Evolutionary conservation across 2,888 invertebrate genomes (phyloP).

Genomic region (Lamproptera curius): DNA sequence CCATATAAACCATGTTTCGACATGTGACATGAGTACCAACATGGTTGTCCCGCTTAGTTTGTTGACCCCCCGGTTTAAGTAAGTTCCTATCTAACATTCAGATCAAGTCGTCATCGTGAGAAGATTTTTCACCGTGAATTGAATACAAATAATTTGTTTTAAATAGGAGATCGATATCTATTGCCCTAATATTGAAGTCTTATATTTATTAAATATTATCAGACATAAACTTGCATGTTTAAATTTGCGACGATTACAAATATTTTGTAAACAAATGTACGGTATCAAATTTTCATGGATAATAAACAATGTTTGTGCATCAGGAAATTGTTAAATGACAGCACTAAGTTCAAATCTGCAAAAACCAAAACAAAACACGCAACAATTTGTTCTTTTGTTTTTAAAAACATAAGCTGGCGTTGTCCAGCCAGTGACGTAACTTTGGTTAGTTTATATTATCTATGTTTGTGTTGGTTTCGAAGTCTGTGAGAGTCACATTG

Average conservation of each 20-base stretch:
- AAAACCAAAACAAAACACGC: too few species aligned
- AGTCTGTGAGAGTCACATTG: constrained; percentile 28
- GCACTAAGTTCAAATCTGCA: too few species aligned
- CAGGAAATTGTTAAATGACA: too few species aligned
- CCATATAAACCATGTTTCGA: constrained; percentile 3
- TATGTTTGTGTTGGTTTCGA: constrained; percentile 16
- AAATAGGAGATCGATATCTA: neutral
- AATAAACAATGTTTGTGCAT: too few species aligned
- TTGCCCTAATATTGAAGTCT: too few species aligned
- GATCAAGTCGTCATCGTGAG: constrained; percentile 22
- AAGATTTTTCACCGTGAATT: constrained; percentile 20
- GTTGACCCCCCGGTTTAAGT: constrained; percentile 24
- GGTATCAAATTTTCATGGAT: too few species aligned
- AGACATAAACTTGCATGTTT: too few species aligned
- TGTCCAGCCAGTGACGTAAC: constrained; percentile 16
- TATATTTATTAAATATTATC: too few species aligned
- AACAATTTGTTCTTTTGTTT: too few species aligned
- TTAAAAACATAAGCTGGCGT: neutral
- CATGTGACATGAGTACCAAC: constrained; percentile 10
- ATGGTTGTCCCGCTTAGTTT: constrained; percentile 22
- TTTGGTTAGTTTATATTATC: neutral
- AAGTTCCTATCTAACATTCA: constrained; percentile 24
- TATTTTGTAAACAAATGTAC: too few species aligned
- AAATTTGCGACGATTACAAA: too few species aligned
- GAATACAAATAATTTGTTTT: constrained; percentile 14